Base-by-base conservation (phyloP, 2,888 invertebrate species). In the Tenthredo notha region DNA sequence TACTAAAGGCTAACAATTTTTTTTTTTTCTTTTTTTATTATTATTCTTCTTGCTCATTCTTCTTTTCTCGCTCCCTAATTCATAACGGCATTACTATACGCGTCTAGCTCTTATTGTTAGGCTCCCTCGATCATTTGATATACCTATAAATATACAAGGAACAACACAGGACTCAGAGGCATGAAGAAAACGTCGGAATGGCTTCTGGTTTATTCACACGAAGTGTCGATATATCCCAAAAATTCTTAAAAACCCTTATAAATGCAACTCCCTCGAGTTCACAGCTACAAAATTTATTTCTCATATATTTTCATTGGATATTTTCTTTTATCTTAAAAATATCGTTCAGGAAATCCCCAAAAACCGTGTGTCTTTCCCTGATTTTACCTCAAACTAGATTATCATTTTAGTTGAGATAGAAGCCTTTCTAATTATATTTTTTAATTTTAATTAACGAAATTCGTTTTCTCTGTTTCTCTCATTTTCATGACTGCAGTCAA, bases 401-500 rank as follows among this genome's bases (percentile, higher is more conserved):
- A 54, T 54, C n/a, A 6, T 54, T 1, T 54, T n/a, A 54, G 54
- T 54, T n/a, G 4, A 15, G 47, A 15, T 6, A 7, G n/a, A 54
- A 54, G 54, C n/a, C 54, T n/a, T 54, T 2, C 7, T 7, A 54
- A 54, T n/a, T n/a, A n/a, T 54, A 54, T 54, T 54, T 54, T n/a
- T 7, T 2, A 0, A 54, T 54, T n/a, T n/a, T 0, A 54, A 54
- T 54, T 1, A n/a, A 54, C n/a, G 18, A 10, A 54, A 54, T 54
- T n/a, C n/a, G 6, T n/a, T 50, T 54, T 6, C n/a, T 74, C 74
- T 43, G 25, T 85, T 88, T 86, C 84, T 85, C 87, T 67, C 18
- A 25, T 0, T 67, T 33, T 18, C 33, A 25, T 33, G 33, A 67
- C 50, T 94, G 18, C 94, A 98, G 98, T 95, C 94, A 96, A 97